phyloP scores from a whole-genome alignment of 2,888 invertebrate species.

The Clostera curtula region DNA sequence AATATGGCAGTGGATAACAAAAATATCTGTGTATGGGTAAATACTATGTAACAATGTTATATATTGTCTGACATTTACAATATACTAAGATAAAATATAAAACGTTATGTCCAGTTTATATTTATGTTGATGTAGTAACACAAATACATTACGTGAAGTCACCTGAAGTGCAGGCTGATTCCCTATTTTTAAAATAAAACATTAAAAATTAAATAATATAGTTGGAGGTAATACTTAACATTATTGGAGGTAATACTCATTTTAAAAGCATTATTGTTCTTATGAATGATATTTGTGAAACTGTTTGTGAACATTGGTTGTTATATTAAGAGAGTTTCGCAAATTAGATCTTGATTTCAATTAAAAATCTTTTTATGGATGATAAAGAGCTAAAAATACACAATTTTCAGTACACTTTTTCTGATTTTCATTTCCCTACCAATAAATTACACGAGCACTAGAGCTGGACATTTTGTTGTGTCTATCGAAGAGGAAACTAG shows the following conservation, averaged over 20 bases:
- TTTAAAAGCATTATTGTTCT: constrained; percentile 45
- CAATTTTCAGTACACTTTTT: too few species aligned
- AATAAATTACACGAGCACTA: too few species aligned
- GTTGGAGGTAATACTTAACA: constrained; percentile 69
- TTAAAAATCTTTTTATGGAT: background rate
- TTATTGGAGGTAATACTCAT: constrained; percentile 71
- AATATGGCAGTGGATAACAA: constrained; percentile 67
- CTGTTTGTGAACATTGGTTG: constrained; percentile 55
- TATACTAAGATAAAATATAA: constrained; percentile 42
- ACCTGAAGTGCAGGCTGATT: constrained; percentile 13
- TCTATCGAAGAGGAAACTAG: too few species aligned
- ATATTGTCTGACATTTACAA: constrained; percentile 63
- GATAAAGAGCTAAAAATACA: background rate
- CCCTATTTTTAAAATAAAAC: constrained; percentile 31
- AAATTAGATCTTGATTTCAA: constrained; percentile 4
- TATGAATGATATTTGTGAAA: constrained; percentile 45
- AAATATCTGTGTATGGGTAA: constrained; percentile 62
- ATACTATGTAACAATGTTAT: constrained; percentile 69
- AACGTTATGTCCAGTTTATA: constrained; percentile 31
- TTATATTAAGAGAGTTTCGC: constrained; percentile 25
- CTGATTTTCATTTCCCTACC: too few species aligned
- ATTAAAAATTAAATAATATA: constrained; percentile 52
- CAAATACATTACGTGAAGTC: constrained; percentile 20
- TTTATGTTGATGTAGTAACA: constrained; percentile 15
- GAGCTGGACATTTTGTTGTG: too few species aligned